Evolutionary conservation across 2,888 invertebrate genomes (phyloP).

Genomic region (Campaea margaritaria): DNA sequence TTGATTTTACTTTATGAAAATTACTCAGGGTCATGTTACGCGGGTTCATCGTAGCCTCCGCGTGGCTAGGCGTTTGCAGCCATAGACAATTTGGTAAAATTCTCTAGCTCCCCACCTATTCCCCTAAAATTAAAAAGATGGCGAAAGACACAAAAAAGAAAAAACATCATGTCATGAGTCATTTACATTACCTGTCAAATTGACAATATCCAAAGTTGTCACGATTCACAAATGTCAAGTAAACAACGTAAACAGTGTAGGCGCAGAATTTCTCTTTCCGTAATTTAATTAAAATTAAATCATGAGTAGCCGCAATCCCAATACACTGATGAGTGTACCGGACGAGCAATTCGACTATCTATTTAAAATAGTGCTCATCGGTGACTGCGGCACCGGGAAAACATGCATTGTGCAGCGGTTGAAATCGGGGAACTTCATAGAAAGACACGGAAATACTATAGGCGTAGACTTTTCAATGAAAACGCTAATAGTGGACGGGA

Average conservation of each 20-base stretch:
- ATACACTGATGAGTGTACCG: slow-evolving; percentile 90
- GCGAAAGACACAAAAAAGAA: too few species aligned
- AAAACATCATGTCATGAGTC: too few species aligned
- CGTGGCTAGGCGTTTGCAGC: too few species aligned
- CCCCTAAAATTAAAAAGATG: too few species aligned
- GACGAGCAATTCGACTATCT: slow-evolving; percentile 96
- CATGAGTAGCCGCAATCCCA: slow-evolving; percentile 91
- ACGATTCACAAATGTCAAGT: slow-evolving; percentile 55
- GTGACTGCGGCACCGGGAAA: slow-evolving; percentile 96
- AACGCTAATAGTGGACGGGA: slow-evolving; percentile 96
- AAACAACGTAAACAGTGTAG: slow-evolving; percentile 64
- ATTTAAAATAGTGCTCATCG: slow-evolving; percentile 97
- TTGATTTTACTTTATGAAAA: too few species aligned
- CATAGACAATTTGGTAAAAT: too few species aligned
- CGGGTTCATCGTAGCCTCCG: too few species aligned
- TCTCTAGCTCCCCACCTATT: too few species aligned
- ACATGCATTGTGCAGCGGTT: slow-evolving; percentile 98
- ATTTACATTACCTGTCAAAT: background rate
- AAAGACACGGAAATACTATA: slow-evolving; percentile 98
- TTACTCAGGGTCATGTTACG: too few species aligned
- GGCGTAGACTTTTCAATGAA: slow-evolving; percentile 99
- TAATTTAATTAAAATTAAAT: slow-evolving; percentile 57
- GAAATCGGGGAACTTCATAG: slow-evolving; percentile 97
- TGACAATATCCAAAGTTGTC: background rate
- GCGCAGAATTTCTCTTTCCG: slow-evolving; percentile 37